Evolutionary conservation across 1,140 invertebrate species (phyloP), one percentile per base, ranked within the genome.

Genomic region (Pemphigus obesinymphae): DNA sequence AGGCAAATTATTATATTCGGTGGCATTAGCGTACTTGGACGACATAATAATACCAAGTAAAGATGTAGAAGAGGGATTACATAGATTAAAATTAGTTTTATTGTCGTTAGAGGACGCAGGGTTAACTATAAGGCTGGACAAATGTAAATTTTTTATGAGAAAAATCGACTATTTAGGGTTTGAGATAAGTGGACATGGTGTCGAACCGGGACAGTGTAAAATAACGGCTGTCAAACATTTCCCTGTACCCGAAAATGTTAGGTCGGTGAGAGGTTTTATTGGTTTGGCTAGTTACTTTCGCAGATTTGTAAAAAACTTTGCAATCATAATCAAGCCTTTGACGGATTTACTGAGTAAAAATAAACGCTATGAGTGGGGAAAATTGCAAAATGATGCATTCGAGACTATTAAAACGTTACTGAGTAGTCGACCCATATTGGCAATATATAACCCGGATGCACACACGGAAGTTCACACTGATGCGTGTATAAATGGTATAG

Each of bases 251-350:
- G 86, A 84, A 83, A 87, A 84, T 78, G 11, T 66, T 8, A 86
- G 87, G 68, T 83, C 87, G 63, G 63, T 89, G 0, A 84, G 86
- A 48, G 58, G 83, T 29, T 87, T 88, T 78, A 55, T 88, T 13
- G 87, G 87, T 3, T 83, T 87, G 50, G 72, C 84, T 1, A 84
- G 84, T 3, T 88, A 85, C 76, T 88, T 87, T 68, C 82, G 87
- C 3, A 82, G 85, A 15, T 88, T 87, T 82, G 85, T 88, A 55
- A 37, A 31, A 31, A 66, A 31, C 31, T 31, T 29, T n/a, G 61
- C 61, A 34, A 66, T 37, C 37, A 66, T 29, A 23, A 66, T 34
- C 31, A 34, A 2, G 31, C 61, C 26, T 66, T 66, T 29, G 23
- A 31, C 31, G 31, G 61, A 31, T 15, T 37, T 31, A 7, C 31